Evolutionary conservation across 2,113 vertebrate species (phyloP), one percentile per base, ranked within the genome.

Genomic region (Aptenodytes forsteri): DNA sequence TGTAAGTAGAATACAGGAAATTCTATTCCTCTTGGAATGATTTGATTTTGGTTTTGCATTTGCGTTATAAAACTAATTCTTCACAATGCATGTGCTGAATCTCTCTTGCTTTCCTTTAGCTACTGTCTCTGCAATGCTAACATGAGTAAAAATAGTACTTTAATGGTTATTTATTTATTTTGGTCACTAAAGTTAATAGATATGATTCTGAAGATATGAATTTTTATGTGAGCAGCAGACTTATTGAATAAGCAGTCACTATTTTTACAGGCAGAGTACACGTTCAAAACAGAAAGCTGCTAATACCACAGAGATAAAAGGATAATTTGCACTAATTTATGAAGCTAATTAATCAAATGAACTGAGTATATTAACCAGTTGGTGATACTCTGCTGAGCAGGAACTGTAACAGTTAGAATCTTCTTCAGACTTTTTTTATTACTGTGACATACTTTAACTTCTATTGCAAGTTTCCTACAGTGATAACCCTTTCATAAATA

Each of bases 341-440:
- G 86, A 73, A 87, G 77, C 77, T 96, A 95, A 97, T 96, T 97
- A 93, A 92, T 95, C 77, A 94, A 94, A 95, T 96, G 81, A 92
- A 87, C 65, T 32, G 83, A 96, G 56, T 93, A 25, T 89, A 91
- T 96, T 94, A 94, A 94, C 73, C 65, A 87, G 73, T 96, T 82
- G 86, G 86, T 87, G 56, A 95, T 92, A 79, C 69, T 95, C 87
- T 94, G 54, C 89, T 93, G 66, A 94, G 87, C 52, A 89, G 83
- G 85, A 95, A 69, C 78, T 87, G 69, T 87, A 97, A 87, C 47
- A 78, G 40, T 88, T 87, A 93, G 83, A 70, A 92, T 90, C 67
- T 83, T 83, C 27, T 64, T 93, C 67, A 71, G 23, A 70, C n/a
- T 32, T 85, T 42, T 52, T 87, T 82, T 72, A 67, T 67, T 92